A percentile compares a stretch with the other conserved stretches of the same genome.
Evolutionary conservation across 2,797 vertebrate genomes (phyloP).

Genomic region (Anguilla marmorata): DNA sequence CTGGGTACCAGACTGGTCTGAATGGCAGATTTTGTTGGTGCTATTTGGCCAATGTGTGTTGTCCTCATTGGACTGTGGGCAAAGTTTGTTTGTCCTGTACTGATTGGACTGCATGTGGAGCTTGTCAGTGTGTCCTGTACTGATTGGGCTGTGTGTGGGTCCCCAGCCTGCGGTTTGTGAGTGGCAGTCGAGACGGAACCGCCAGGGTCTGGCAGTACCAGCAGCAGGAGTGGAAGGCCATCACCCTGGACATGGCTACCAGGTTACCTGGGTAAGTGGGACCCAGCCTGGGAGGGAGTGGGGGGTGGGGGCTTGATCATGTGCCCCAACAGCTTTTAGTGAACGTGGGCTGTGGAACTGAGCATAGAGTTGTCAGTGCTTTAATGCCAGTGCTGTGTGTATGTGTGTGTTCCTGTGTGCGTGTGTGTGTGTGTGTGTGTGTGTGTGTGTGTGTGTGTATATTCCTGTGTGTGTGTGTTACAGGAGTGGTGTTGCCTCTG

Average conservation of each 20-base stretch:
- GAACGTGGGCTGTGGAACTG: background rate
- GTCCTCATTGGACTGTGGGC: slow-evolving; percentile 4
- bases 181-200: slow-evolving; percentile 96
- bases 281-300: background rate
- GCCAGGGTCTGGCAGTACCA: slow-evolving; percentile 94
- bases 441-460: background rate
- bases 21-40: background rate
- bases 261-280: slow-evolving; percentile 87
- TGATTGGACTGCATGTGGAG: background rate
- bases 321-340: background rate
- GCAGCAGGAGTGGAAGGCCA: slow-evolving; percentile 93
- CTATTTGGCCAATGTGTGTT: background rate
- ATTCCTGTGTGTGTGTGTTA: slow-evolving; percentile 14
- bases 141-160: background rate
- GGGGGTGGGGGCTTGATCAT: background rate
- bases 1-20: background rate
- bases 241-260: slow-evolving; percentile 87
- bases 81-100: background rate
- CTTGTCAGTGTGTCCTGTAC: slow-evolving; percentile 31
- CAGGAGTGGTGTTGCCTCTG: slow-evolving; percentile 73
- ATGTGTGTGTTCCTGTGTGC: slow-evolving; percentile 9
- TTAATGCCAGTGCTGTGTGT: background rate
- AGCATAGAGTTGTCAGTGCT: background rate
- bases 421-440: background rate
- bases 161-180: slow-evolving; percentile 87